Percentiles rank a stretch among this genome's conserved stretches.
Evolutionary conservation across 2,797 vertebrate species (phyloP).

Genomic region (Stomatorhinus walkeri): DNA sequence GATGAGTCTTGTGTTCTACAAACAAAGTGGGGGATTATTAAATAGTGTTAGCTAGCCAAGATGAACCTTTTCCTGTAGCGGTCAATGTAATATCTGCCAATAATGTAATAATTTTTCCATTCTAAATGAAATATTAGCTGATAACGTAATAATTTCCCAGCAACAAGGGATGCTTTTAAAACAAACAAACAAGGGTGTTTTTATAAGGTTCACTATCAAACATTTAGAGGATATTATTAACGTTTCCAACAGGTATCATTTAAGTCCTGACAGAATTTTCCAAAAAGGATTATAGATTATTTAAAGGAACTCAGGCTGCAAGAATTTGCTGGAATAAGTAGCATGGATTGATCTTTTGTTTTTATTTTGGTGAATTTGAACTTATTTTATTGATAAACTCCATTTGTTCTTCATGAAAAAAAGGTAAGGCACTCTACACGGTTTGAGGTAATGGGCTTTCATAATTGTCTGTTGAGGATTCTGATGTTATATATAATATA

Average conservation of each 20-base stretch:
- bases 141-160: background rate
- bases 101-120: background rate
- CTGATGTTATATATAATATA: background rate
- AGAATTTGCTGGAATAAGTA: background rate
- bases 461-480: background rate
- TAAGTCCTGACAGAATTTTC: too few relatives aligned
- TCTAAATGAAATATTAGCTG: background rate
- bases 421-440: background rate
- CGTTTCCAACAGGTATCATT: too few relatives aligned
- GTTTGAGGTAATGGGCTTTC: background rate
- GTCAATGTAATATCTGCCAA: background rate
- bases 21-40: background rate
- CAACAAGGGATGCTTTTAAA: too few relatives aligned
- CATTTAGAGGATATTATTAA: too few relatives aligned
- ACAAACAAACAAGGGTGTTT: too few relatives aligned
- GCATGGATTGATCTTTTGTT: background rate
- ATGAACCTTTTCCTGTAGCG: slow-evolving; percentile 25
- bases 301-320: background rate
- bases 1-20: background rate
- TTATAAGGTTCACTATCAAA: too few relatives aligned
- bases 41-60: background rate
- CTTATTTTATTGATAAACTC: background rate
- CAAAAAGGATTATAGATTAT: background rate
- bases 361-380: background rate
- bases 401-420: background rate